phyloP scores from a whole-genome alignment of 2,888 invertebrate genomes.

The Geotrupes spiniger region DNA sequence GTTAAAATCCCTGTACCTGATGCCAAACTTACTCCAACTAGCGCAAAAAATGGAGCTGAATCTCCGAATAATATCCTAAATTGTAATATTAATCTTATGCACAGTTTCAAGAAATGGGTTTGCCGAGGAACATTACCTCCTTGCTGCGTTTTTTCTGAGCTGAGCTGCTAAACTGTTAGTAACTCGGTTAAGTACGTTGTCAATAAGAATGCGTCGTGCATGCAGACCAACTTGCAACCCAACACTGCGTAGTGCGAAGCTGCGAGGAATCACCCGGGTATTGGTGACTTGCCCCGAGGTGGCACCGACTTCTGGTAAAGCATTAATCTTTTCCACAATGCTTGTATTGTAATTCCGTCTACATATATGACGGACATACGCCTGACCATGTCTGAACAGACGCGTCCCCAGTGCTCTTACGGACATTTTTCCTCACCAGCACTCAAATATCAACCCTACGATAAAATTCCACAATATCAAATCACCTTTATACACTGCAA shows the following conservation, averaged over 20 bases:
- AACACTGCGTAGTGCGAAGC: slow-evolving; percentile 47
- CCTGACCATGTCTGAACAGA: slow-evolving; percentile 61
- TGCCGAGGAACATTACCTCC: slow-evolving; percentile 44
- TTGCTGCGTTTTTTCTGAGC: slow-evolving; percentile 61
- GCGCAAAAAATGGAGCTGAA: slow-evolving; percentile 70
- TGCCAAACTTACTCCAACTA: slow-evolving; percentile 71
- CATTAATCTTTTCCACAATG: slow-evolving; percentile 47
- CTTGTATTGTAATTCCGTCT: slow-evolving; percentile 54
- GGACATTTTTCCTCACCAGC: slow-evolving; percentile 51
- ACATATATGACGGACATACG: slow-evolving; percentile 53
- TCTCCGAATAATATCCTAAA: slow-evolving; percentile 62
- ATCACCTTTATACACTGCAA: no score
- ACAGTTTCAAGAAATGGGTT: not conserved
- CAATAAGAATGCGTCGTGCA: slow-evolving; percentile 65
- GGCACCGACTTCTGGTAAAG: slow-evolving; percentile 23
- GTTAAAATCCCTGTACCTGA: slow-evolving; percentile 71
- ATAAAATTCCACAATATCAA: not conserved
- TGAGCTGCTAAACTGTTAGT: slow-evolving; percentile 65
- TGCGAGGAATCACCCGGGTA: slow-evolving; percentile 33
- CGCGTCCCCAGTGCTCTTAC: slow-evolving; percentile 56
- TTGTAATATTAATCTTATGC: no score
- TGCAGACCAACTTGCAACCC: slow-evolving; percentile 59
- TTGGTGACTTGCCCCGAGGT: slow-evolving; percentile 14
- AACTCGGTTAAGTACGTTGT: slow-evolving; percentile 67
- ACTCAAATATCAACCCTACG: slow-evolving; percentile 7